Evolutionary conservation across 2,888 invertebrate genomes (phyloP), one percentile per base, ranked within the genome.

Genomic region (Athalia circularis): DNA sequence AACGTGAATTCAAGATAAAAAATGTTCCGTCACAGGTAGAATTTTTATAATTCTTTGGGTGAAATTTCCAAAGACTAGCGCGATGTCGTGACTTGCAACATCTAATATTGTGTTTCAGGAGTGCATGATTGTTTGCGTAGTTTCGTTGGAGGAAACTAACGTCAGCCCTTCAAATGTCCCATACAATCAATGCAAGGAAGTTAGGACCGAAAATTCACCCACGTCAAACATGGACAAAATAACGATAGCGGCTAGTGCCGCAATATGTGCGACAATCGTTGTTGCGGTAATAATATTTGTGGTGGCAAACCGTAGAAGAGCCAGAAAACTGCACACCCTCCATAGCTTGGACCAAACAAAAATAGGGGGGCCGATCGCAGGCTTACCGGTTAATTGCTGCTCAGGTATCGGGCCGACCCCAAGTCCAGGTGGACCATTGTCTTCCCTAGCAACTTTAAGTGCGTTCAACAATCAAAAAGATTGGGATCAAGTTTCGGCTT

Each of bases 181-280:
- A 70, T 96, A 95, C 91, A 93, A 93, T 80, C 97, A 96, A 91
- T 98, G 98, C 87, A 94, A 96, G 77, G 98, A 98, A 91, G 96
- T 97, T 78, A 94, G 97, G 81, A 97, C 97, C 3, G 95, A 95
- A 68, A 94, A 95, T 68, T 94, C 96, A 15, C 94, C 95, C 67
- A 94, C 96, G 76, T 95, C 96, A 78, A 96, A 97, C 91, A 97
- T 97, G 96, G 98, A 98, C 91, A 97, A 97, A 91, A 97, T 98
- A 87, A 97, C 98, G 76, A 98, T 98, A 86, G 97, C 96, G 45
- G 97, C 97, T 4, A 96, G 97, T 87, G 97, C 97, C 29, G 97
- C 97, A 79, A 97, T 98, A 87, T 97, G 97, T 90, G 96, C 96
- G 62, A 97, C 97, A 62, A 97, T 98, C 85, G 95, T 97, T 79